Evolutionary conservation across 2,113 vertebrate genomes (phyloP), one percentile per base, ranked within the genome.

Genomic region (Pelmatolapia mariae): DNA sequence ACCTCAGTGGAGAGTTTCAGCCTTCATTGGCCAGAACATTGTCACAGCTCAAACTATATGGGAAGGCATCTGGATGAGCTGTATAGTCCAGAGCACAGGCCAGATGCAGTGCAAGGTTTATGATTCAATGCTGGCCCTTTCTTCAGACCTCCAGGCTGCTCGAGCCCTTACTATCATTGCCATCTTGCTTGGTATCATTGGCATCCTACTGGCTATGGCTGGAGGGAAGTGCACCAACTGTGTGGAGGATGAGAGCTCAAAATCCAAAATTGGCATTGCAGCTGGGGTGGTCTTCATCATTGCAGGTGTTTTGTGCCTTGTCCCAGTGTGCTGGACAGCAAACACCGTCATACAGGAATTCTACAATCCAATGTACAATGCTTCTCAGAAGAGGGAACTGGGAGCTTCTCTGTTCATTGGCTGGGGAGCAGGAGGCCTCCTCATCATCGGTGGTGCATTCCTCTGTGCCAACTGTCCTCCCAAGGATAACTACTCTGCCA

Each of bases 41-140:
- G 96, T 99, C 86, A 97, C 97, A 0, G 97, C 98, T 0, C 98
- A 99, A 91, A 97, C 94, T 66, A 95, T 90, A 47, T 98, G 98
- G 98, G 97, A 99, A 66, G 98, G 98, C 22, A 98, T 99, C 90
- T 99, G 98, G 98, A 99, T 99, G 98, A 96, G 2, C 93, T 99
- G 98, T 2, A 96, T 98, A 94, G 96, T 97, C 43, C 98, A 99
- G 96, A 99, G 98, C 95, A 99, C 98, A 0, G 98, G 98, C 6
- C 98, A 99, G 96, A 98, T 98, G 96, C 98, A 99, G 92, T 99
- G 98, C 94, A 98, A 98, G 93, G 95, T 98, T 16, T 98, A 98
- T 22, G 98, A 99, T 94, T 98, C 98, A 1, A 71, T 99, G 97
- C 92, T 99, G 94, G 96, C 95, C 0, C 95, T 99, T 61, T 84